Evolutionary conservation across 2,888 invertebrate genomes (phyloP).

Genomic region (Cephus pygmeus): DNA sequence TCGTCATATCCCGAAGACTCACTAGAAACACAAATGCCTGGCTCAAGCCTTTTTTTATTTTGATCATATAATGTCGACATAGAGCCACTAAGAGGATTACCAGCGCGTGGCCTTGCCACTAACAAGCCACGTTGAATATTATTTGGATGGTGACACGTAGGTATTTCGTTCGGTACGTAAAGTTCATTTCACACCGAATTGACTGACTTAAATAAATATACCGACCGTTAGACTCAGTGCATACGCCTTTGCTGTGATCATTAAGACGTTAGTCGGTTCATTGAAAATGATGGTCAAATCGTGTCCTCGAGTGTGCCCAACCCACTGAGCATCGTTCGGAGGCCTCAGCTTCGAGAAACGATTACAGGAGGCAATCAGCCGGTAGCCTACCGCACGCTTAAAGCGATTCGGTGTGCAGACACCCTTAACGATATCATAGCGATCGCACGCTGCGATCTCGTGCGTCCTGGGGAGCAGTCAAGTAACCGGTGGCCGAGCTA

Average conservation of each 20-base stretch:
- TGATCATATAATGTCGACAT: conserved; percentile 26
- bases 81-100: conserved; percentile 38
- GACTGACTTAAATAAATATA: background rate
- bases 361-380: background rate
- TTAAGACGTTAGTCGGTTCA: background rate
- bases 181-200: background rate
- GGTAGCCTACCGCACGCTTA: background rate
- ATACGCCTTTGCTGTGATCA: background rate
- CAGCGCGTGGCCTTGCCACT: conserved; percentile 32
- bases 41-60: conserved; percentile 2
- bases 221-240: background rate
- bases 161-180: conserved; percentile 13
- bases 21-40: conserved; percentile 4
- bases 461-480: conserved; percentile 38
- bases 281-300: background rate
- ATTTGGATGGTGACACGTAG: conserved; percentile 20
- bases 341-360: background rate
- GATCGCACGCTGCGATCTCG: conserved; percentile 38
- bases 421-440: conserved; percentile 40
- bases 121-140: conserved; percentile 34
- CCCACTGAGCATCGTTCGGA: background rate
- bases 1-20: background rate
- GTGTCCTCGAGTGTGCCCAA: background rate
- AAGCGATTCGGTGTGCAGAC: conserved; percentile 24
- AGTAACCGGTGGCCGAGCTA: conserved; percentile 26